A percentile compares a stretch with the other conserved stretches of the same genome.
Evolutionary conservation across 2,888 invertebrate species (phyloP).

Genomic region (Trilocha varians): DNA sequence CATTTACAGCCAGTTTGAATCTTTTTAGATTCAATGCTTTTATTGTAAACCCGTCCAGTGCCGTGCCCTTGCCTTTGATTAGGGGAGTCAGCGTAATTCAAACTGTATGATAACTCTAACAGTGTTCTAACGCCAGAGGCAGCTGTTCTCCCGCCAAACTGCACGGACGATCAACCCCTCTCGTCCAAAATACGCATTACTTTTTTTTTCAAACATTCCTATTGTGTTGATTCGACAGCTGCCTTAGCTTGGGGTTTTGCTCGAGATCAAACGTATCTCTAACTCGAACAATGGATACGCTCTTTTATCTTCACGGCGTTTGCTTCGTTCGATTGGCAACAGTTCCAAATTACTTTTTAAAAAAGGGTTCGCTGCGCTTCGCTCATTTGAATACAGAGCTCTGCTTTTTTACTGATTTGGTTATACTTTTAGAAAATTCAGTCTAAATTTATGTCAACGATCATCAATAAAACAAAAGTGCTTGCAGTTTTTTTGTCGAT

Average conservation of each 20-base stretch:
- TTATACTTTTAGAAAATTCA: no score
- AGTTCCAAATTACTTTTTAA: background rate
- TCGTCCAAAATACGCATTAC: constrained; percentile 34
- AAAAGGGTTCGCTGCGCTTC: no score
- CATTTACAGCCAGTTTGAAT: background rate
- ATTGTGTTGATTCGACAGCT: constrained; percentile 35
- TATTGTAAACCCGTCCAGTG: background rate
- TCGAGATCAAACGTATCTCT: constrained; percentile 3
- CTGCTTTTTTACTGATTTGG: no score
- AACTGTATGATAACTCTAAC: constrained; percentile 20
- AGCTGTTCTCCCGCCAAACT: constrained; percentile 28
- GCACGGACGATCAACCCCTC: constrained; percentile 33
- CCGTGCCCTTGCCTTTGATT: background rate
- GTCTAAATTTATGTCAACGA: no score
- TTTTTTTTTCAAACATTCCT: constrained; percentile 23
- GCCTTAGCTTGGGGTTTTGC: constrained; percentile 12
- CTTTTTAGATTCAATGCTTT: background rate
- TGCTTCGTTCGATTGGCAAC: background rate
- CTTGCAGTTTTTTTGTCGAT: no score
- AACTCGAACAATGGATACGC: background rate
- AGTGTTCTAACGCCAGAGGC: constrained; percentile 29
- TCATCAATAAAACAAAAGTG: no score
- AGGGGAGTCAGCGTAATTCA: constrained; percentile 6
- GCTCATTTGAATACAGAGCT: no score
- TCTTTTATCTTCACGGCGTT: background rate